These are phyloP conservation scores for Callinectes sapidus DNA, from an alignment of 2,888 invertebrate genomes.

Conservation along the genomic window DNA sequence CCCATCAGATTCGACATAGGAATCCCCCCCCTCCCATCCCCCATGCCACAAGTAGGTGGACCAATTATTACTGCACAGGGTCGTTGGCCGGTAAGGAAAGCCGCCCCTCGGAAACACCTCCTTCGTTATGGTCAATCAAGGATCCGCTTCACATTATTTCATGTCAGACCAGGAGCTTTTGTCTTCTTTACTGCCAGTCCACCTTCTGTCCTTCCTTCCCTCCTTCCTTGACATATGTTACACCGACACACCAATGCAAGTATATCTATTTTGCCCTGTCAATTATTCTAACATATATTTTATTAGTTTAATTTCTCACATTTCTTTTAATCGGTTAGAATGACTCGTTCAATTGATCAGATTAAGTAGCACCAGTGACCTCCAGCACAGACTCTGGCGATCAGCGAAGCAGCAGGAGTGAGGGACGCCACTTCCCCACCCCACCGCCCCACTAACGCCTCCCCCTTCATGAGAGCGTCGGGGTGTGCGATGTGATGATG, in stretches of 20 bases:
- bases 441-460: too few relatives aligned
- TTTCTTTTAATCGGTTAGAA: background rate
- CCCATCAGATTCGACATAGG: slow-evolving; percentile 18
- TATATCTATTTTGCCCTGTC: background rate
- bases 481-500: background rate
- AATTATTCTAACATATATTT: background rate
- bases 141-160: slow-evolving; percentile 23
- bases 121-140: slow-evolving; percentile 36
- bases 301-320: background rate
- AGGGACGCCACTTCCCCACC: too few relatives aligned
- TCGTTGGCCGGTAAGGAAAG: slow-evolving; percentile 18
- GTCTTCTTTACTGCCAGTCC: background rate
- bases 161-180: background rate
- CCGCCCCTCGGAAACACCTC: slow-evolving; percentile 28
- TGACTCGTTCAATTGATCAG: background rate
- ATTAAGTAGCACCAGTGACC: background rate
- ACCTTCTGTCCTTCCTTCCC: background rate
- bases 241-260: background rate
- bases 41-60: slow-evolving; percentile 24
- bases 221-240: slow-evolving; percentile 2
- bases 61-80: background rate
- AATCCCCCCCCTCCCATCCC: background rate
- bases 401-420: background rate
- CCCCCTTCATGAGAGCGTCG: background rate
- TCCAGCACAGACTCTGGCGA: background rate